Evolutionary conservation across 2,113 vertebrate species (phyloP).

Genomic region (Pterocles burchelli): DNA sequence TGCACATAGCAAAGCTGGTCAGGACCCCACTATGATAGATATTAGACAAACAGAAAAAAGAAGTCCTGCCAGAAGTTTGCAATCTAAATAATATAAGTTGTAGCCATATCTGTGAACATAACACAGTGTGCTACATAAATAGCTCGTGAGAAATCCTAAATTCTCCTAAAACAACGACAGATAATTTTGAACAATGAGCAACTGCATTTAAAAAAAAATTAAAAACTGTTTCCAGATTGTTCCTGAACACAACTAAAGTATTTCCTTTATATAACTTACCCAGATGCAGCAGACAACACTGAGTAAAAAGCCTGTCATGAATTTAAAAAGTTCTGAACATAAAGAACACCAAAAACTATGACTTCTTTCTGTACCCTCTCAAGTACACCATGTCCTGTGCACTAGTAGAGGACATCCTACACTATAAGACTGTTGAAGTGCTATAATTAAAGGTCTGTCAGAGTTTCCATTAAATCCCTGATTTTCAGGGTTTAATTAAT

Average conservation of each 20-base stretch:
- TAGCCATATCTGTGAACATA: not conserved
- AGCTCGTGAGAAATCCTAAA: not conserved
- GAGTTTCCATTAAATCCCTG: conserved; percentile 82
- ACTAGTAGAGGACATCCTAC: conserved; percentile 71
- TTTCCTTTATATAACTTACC: not conserved
- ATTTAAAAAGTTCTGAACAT: not conserved
- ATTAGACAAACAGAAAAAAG: not conserved
- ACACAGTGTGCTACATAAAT: not conserved
- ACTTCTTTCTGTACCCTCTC: conserved; percentile 30
- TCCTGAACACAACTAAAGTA: not conserved
- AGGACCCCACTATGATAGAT: not conserved
- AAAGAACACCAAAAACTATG: conserved; percentile 2
- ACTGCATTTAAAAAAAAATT: not conserved
- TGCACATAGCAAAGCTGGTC: not conserved
- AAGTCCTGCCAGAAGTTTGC: not conserved
- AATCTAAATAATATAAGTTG: not conserved
- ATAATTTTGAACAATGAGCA: not conserved
- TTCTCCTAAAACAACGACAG: not conserved
- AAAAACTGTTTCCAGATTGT: not conserved
- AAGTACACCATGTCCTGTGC: conserved; percentile 66
- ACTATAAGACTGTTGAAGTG: conserved; percentile 64
- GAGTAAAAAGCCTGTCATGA: not conserved
- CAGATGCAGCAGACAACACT: not conserved
- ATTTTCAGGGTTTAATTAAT: conserved; percentile 82
- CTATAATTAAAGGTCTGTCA: conserved; percentile 78